Evolutionary conservation across 2,797 vertebrate species (phyloP).

Genomic region (Typhlichthys subterraneus): DNA sequence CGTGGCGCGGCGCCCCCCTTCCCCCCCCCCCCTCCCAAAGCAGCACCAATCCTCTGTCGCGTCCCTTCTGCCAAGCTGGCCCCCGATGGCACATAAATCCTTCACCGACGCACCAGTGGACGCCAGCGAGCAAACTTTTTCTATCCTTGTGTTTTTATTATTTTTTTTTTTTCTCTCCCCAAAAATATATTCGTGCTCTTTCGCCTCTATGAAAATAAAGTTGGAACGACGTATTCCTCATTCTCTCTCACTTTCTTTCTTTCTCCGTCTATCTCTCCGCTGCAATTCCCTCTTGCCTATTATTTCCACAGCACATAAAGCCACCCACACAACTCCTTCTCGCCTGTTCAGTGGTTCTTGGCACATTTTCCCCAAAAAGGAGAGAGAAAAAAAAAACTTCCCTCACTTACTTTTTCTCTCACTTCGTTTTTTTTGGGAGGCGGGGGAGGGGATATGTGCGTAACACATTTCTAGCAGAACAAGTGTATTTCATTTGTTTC

Average conservation of each 20-base stretch:
- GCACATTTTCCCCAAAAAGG: not conserved
- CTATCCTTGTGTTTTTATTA: constrained; percentile 19
- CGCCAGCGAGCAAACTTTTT: constrained; percentile 50
- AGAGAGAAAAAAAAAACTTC: no score
- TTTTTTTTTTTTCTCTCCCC: not conserved
- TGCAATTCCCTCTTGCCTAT: not conserved
- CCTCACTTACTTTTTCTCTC: not conserved
- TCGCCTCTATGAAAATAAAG: not conserved
- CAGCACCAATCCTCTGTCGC: constrained; percentile 49
- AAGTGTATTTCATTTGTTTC: not conserved
- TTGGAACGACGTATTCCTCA: no score
- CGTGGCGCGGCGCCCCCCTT: constrained; percentile 46
- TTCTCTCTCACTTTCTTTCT: not conserved
- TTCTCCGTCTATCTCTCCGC: not conserved
- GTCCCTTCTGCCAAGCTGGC: constrained; percentile 64
- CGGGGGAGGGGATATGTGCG: not conserved
- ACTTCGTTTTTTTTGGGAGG: no score
- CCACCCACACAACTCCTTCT: not conserved
- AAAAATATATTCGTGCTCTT: no score
- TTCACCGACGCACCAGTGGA: constrained; percentile 33
- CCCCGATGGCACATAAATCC: constrained; percentile 60
- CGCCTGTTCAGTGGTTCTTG: not conserved
- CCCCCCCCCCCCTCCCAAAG: constrained; percentile 31
- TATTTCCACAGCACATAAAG: not conserved
- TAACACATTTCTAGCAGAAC: not conserved